Base-by-base conservation (phyloP, 30 jellyfish, hydroid and myxozoan species). In the Aurelia sp. region DNA sequence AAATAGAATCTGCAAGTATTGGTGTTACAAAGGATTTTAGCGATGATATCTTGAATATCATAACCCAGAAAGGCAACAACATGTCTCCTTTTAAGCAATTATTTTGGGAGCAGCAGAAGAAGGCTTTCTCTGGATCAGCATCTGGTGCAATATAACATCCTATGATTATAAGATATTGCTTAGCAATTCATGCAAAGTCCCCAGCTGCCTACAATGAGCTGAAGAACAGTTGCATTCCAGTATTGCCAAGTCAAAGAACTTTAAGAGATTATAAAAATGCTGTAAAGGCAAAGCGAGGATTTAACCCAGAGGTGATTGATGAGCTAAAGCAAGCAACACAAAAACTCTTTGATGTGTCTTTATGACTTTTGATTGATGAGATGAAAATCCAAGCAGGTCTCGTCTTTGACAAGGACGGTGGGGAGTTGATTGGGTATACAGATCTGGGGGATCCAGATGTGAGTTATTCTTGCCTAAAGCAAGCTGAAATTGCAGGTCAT, bases 401-500 rank as follows among this genome's bases (percentile, higher is more conserved):
- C 5, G 83, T 72, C 27, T 72, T n/a, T 41, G 69, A 72, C 40
- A 72, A 72, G 50, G 5, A 17, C 69, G 31, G 33, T 21, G 68
- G 83, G 78, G 78, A 67, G 78, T 31, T 67, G 78, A 67, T 67
- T 67, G 78, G 78, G 51, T 67, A 19, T 67, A 67, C 78, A 19
- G 78, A 67, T 67, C 78, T 67, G 44, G 78, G 78, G 4, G 78
- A 67, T 67, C 78, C 78, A 67, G 78, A 67, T 19, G 6, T 67
- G 44, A 67, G 10, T 67, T 67, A 67, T 67, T 22, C 51, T 22
- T 22, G 44, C 51, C 51, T 67, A 31, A 31, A 27, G 83, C 40
- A 41, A 17, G 4, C 83, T 72, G 50, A 30, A 12, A 31, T 72
- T 17, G 83, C 83, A 27, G 4, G 59, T 44, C 83, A 72, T 67